These are phyloP conservation scores for Dermolepida albohirtum DNA, from an alignment of 2,888 invertebrate species.

Conservation along the genomic window DNA sequence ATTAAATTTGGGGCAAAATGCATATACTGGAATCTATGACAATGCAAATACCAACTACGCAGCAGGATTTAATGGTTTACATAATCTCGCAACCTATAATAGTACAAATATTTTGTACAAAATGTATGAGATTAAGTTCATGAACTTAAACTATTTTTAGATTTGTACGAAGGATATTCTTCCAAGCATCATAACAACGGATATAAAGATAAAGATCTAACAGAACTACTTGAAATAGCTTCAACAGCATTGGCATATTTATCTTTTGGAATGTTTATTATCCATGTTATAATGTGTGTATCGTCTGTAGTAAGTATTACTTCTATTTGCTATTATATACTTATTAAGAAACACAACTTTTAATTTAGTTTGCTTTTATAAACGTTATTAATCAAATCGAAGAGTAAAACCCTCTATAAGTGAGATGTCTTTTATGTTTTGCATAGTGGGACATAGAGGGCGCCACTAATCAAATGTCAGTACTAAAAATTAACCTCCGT, in stretches of 20 bases:
- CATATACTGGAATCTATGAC: slow-evolving; percentile 24
- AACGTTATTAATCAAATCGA: too few relatives aligned
- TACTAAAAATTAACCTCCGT: too few relatives aligned
- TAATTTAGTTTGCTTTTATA: too few relatives aligned
- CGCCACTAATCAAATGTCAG: too few relatives aligned
- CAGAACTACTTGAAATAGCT: slow-evolving; percentile 83
- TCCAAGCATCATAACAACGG: slow-evolving; percentile 60
- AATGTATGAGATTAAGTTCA: background rate
- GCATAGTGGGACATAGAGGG: too few relatives aligned
- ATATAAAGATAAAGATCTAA: slow-evolving; percentile 72
- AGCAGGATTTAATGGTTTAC: slow-evolving; percentile 33
- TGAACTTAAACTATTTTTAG: slow-evolving; percentile 1
- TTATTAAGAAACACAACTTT: too few relatives aligned
- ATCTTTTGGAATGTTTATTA: slow-evolving; percentile 83
- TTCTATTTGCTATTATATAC: too few relatives aligned
- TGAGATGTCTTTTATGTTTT: too few relatives aligned
- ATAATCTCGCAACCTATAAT: background rate
- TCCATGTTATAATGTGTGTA: slow-evolving; percentile 84
- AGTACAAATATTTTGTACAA: background rate
- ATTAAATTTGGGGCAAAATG: slow-evolving; percentile 3
- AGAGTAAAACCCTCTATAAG: too few relatives aligned
- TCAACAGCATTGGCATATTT: slow-evolving; percentile 84
- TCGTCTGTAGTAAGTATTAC: slow-evolving; percentile 63
- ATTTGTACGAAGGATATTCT: slow-evolving; percentile 51
- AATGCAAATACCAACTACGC: slow-evolving; percentile 45